These are phyloP conservation scores for Yponomeuta cagnagella DNA, from an alignment of 2,888 invertebrate genomes.

Conservation along the genomic window DNA sequence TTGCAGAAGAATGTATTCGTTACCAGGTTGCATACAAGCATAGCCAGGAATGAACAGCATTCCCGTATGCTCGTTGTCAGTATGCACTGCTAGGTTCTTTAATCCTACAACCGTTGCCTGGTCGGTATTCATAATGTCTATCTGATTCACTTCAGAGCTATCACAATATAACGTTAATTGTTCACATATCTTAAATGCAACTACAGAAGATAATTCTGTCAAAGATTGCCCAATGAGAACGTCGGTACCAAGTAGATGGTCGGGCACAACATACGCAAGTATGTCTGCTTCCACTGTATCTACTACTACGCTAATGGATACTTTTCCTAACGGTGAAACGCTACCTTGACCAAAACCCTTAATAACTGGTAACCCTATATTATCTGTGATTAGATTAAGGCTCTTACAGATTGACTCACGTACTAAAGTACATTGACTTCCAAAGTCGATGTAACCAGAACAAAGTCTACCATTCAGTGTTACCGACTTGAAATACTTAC, in stretches of 20 bases:
- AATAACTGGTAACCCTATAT: background rate
- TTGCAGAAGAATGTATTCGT: conserved; percentile 6
- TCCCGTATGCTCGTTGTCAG: background rate
- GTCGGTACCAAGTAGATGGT: conserved; percentile 15
- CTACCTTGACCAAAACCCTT: conserved; percentile 9
- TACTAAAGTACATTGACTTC: no score
- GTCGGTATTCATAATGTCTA: no score
- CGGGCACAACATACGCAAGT: conserved; percentile 13
- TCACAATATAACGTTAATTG: background rate
- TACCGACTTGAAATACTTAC: no score
- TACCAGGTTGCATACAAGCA: background rate
- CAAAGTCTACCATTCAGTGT: no score
- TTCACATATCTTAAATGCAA: conserved; percentile 15
- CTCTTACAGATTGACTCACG: background rate
- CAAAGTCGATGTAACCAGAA: no score
- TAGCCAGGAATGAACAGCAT: background rate
- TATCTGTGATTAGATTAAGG: background rate
- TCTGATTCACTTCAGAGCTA: no score
- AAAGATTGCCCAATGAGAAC: conserved; percentile 16
- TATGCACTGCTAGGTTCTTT: no score
- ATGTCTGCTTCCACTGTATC: conserved; percentile 17
- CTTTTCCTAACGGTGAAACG: conserved; percentile 7
- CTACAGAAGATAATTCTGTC: conserved; percentile 16
- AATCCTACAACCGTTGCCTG: no score
- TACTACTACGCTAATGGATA: conserved; percentile 8